Percentiles rank a stretch among this genome's conserved stretches.
phyloP scores from a whole-genome alignment of 2,113 vertebrate species.

The Toxostoma redivivum region DNA sequence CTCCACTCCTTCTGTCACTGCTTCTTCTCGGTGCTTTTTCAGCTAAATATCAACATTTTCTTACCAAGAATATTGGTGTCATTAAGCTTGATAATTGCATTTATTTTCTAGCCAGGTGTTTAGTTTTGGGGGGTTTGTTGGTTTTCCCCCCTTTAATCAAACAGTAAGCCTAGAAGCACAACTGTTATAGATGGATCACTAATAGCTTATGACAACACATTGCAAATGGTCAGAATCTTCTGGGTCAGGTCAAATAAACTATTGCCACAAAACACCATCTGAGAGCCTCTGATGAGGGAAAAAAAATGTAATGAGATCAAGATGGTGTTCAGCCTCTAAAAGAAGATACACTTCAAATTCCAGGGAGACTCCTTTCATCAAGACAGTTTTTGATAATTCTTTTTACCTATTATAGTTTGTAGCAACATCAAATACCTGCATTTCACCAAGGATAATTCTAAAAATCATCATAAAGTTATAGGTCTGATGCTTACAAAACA shows the following conservation, averaged over 20 bases:
- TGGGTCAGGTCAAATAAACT: slow-evolving; percentile 57
- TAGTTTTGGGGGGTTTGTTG: background rate
- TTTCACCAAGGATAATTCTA: background rate
- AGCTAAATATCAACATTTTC: background rate
- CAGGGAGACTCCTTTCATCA: background rate
- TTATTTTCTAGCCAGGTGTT: background rate
- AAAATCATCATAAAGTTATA: background rate
- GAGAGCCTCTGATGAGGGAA: background rate
- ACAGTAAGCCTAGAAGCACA: background rate
- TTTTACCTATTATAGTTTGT: background rate
- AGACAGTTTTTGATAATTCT: background rate
- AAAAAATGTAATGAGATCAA: slow-evolving; percentile 26
- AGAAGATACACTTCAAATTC: background rate
- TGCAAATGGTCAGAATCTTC: slow-evolving; percentile 24
- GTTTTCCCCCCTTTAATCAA: background rate
- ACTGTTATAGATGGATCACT: background rate
- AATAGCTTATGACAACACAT: slow-evolving; percentile 43
- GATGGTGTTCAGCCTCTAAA: slow-evolving; percentile 2
- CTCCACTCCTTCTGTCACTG: background rate
- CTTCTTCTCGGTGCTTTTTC: background rate
- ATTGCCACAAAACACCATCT: slow-evolving; percentile 15
- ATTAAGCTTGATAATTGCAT: background rate
- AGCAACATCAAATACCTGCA: background rate
- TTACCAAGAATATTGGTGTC: background rate
- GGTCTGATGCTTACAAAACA: background rate